These are phyloP conservation scores for Rhinoptilus africanus DNA, from an alignment of 2,113 vertebrate species.

Conservation along the genomic window DNA sequence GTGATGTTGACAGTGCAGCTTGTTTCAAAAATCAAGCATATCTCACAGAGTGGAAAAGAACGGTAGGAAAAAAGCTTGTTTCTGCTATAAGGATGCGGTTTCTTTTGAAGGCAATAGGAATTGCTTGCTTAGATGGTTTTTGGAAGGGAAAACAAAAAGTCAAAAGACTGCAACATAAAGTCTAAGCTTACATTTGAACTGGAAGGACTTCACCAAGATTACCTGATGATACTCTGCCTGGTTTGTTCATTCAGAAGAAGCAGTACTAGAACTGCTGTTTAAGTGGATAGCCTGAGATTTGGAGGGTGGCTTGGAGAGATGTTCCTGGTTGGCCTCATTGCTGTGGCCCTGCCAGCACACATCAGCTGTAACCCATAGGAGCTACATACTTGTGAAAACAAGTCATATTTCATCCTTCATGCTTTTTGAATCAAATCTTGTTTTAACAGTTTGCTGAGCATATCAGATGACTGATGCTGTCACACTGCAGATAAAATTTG, in stretches of 20 bases:
- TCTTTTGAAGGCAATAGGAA: background rate
- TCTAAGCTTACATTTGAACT: background rate
- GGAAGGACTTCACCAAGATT: background rate
- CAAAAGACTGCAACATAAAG: background rate
- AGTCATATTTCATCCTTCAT: background rate
- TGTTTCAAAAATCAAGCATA: background rate
- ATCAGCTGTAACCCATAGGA: background rate
- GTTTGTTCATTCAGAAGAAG: background rate
- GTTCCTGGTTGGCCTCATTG: background rate
- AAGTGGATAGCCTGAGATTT: background rate
- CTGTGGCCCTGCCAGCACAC: background rate
- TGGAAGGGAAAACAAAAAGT: background rate
- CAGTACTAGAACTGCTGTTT: background rate
- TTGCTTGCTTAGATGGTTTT: background rate
- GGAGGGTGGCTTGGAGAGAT: background rate
- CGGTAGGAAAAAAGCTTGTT: background rate
- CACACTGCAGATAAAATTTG: background rate
- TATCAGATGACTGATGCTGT: constrained; percentile 28
- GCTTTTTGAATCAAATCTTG: background rate
- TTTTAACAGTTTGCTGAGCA: background rate
- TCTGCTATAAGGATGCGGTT: background rate
- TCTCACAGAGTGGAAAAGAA: background rate
- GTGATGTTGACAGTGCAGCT: background rate
- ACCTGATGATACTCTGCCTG: background rate
- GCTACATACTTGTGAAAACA: background rate